Evolutionary conservation across 2,888 invertebrate genomes (phyloP).

Genomic region (Notodonta ziczac): DNA sequence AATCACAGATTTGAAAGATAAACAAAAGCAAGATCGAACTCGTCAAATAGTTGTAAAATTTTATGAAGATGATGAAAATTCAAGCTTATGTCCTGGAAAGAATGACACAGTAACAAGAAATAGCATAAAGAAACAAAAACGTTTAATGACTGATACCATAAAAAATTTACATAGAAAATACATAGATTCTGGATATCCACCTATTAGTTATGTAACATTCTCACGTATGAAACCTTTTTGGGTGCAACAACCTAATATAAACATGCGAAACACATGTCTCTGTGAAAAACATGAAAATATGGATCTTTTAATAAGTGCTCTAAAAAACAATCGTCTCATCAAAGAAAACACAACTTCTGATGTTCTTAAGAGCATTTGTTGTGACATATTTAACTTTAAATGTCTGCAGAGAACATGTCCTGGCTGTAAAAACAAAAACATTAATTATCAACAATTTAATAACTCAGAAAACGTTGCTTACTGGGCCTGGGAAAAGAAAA

Average conservation of each 20-base stretch:
- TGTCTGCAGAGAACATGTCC: conserved; percentile 16
- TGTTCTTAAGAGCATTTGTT: conserved; percentile 16
- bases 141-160: conserved; percentile 13
- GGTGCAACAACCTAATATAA: conserved; percentile 19
- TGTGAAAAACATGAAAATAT: conserved; percentile 24
- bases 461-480: conserved; percentile 17
- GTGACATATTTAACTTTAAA: conserved; percentile 13
- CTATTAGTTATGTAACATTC: conserved; percentile 18
- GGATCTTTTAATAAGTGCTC: conserved; percentile 17
- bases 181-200: conserved; percentile 15
- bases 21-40: too few species aligned
- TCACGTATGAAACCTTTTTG: conserved; percentile 23
- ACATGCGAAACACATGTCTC: conserved; percentile 22
- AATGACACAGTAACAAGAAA: conserved; percentile 15
- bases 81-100: conserved; percentile 17
- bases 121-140: conserved; percentile 8
- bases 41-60: conserved; percentile 8
- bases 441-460: conserved; percentile 21
- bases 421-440: conserved; percentile 16
- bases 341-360: conserved; percentile 16
- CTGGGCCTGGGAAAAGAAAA: conserved; percentile 18
- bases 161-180: conserved; percentile 19
- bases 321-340: conserved; percentile 15
- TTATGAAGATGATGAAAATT: conserved; percentile 21
- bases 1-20: too few species aligned